Evolutionary conservation across 2,797 vertebrate genomes (phyloP).

Genomic region (Eulemur mongoz): DNA sequence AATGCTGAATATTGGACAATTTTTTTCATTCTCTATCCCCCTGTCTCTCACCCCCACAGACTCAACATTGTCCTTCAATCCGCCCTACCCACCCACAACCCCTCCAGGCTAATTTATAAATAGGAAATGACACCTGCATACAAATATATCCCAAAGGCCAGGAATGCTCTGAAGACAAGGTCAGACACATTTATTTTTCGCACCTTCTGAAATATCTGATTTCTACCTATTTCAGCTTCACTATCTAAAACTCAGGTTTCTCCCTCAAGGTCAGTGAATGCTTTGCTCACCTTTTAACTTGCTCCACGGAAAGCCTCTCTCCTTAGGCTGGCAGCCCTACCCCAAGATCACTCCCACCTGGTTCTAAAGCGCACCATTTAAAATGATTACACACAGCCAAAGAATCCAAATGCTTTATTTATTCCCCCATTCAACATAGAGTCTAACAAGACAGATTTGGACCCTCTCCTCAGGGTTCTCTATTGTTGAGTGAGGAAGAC

Average conservation of each 20-base stretch:
- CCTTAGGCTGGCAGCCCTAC: background rate
- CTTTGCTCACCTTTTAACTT: background rate
- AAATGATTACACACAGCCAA: background rate
- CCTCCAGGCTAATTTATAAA: constrained; percentile 49
- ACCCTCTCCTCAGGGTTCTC: background rate
- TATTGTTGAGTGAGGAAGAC: background rate
- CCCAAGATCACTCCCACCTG: background rate
- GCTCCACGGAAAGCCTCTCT: background rate
- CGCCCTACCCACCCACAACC: background rate
- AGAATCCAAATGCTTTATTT: background rate
- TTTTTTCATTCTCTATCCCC: background rate
- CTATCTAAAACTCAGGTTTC: background rate
- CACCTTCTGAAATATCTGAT: constrained; percentile 31
- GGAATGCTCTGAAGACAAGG: constrained; percentile 48
- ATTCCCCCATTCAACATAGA: background rate
- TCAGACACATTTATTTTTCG: constrained; percentile 19
- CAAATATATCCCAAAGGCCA: constrained; percentile 32
- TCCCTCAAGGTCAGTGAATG: background rate
- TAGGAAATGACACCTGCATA: constrained; percentile 30
- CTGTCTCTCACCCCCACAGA: background rate
- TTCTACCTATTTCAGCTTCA: background rate
- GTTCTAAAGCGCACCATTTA: background rate
- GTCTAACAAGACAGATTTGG: background rate
- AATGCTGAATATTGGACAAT: background rate
- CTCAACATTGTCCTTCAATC: background rate